Base-by-base conservation (phyloP, 1,140 invertebrate genomes). In the Dolichoris vasculosae region DNA sequence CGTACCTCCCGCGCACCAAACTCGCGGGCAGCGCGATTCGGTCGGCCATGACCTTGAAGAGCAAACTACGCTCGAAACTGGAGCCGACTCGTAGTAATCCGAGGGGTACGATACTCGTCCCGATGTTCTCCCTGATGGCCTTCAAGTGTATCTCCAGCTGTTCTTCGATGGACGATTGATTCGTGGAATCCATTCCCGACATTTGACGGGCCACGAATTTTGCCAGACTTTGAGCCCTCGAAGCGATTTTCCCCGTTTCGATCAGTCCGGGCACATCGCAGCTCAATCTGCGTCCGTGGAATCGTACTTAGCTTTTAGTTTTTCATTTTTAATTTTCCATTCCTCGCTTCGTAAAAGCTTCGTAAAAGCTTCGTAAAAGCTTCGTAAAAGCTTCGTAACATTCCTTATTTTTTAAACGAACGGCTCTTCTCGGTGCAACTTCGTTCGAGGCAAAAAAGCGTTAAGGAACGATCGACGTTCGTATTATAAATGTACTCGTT, bases 1-100 rank as follows among this genome's bases (percentile, higher is more conserved):
- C 93, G 63, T 94, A 94, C 32, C 93, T 88, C 0, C 93, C 92
- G 7, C 95, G 93, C 55, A 93, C 90, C 63, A 96, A 87, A 1
- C 94, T 93, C 46, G 94, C 94, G 0, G 95, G 95, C 59, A 96
- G 85, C 0, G 94, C 94, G 32, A 95, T 89, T 82, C 94, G 93
- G 88, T 96, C 95, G 0, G 95, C 95, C 32, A 96, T 88, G 30
- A 94, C 94, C 90, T 96, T 96, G 90, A 95, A 96, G n/a, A 96
- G 92, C 2, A 96, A 48, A 0, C 95, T 94, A 11, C 95, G 91
- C 87, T 96, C 95, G 6, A 96, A 90, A 38, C 93, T 92, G 0
- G 95, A 94, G 1, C 95, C 96, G 11, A 94, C 93, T n/a, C 92
- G 92, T 38, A 96, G 88, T 83, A 89, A 90, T 2, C 95, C 95